Evolutionary conservation across 2,113 vertebrate species (phyloP).

Genomic region (Taxidea taxus): DNA sequence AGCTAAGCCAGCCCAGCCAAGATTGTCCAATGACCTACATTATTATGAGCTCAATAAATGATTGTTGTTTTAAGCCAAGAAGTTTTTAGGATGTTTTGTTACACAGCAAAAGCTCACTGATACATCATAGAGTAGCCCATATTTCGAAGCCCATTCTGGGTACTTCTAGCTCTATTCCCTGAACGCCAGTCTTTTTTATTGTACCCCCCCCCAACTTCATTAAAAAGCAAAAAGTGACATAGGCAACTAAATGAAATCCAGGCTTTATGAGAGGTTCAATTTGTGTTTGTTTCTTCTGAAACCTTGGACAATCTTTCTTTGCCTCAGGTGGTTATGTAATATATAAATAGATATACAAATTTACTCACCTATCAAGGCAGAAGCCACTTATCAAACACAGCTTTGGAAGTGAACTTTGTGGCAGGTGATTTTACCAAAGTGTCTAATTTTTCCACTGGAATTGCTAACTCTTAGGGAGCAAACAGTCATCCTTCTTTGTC

Average conservation of each 20-base stretch:
- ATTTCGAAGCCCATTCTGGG: neutral
- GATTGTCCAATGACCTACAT: neutral
- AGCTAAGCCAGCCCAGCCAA: neutral
- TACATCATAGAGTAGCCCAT: neutral
- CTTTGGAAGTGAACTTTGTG: neutral
- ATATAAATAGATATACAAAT: neutral
- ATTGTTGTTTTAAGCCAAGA: neutral
- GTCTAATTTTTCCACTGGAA: neutral
- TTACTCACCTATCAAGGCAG: neutral
- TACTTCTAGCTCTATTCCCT: neutral
- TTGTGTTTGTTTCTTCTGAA: slow-evolving; percentile 19
- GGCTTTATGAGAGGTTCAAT: neutral
- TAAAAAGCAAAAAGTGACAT: neutral
- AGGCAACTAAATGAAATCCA: neutral
- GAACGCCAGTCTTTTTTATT: neutral
- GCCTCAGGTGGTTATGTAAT: neutral
- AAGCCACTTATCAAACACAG: neutral
- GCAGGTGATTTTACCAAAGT: neutral
- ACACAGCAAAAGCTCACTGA: neutral
- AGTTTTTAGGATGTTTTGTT: neutral
- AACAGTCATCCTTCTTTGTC: neutral
- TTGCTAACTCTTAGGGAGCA: neutral
- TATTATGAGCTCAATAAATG: neutral
- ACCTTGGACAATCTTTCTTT: neutral
- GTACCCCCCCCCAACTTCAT: neutral